Conservation (phyloP, 2,113 vertebrate genomes). For the Spermophilus dauricus region DNA sequence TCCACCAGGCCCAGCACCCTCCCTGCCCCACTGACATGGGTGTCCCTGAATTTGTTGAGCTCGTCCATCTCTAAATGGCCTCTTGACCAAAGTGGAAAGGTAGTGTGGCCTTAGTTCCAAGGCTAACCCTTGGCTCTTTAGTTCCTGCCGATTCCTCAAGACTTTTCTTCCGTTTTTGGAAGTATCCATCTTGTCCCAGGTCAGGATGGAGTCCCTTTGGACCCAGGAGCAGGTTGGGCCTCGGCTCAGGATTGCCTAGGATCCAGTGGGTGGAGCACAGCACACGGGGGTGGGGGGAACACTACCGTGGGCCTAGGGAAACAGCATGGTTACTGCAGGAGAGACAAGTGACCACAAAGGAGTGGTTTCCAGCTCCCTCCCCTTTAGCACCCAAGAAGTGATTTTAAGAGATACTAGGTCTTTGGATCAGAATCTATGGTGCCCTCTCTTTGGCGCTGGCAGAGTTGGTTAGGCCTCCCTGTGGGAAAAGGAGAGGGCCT, state of each 20-base stretch:
- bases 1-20: neutral
- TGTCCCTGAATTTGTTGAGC: neutral
- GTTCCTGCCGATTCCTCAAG: slow-evolving; percentile 11
- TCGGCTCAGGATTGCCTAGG: neutral
- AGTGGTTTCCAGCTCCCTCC: neutral
- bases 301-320: neutral
- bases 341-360: neutral
- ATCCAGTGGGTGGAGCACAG: slow-evolving; percentile 10
- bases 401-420: neutral
- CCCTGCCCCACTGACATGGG: accelerated
- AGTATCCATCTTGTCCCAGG: neutral
- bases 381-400: neutral
- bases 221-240: neutral
- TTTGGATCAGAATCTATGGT: neutral
- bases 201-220: neutral
- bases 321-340: neutral
- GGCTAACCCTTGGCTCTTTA: neutral
- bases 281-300: too few relatives aligned
- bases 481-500: neutral
- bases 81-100: neutral
- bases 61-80: neutral
- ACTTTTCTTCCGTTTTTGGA: neutral
- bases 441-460: neutral
- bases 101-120: neutral
- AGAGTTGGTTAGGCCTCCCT: neutral